A percentile compares a stretch with the other conserved stretches of the same genome.
These are phyloP conservation scores for Lipophrys pholis DNA, from an alignment of 2,113 vertebrate species.

Conservation along the genomic window DNA sequence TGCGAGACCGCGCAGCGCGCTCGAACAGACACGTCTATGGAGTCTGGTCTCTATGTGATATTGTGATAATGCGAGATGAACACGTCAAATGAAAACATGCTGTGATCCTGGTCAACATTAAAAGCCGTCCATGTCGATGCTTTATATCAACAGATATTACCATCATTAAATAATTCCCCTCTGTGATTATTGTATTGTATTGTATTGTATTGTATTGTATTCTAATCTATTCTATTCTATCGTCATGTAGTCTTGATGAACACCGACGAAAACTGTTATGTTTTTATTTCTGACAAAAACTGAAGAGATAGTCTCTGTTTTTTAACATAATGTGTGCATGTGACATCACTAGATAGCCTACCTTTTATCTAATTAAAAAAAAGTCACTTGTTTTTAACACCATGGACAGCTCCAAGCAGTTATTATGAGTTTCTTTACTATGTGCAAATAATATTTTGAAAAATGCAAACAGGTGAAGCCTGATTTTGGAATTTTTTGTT, in stretches of 20 bases:
- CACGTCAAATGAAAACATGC: no score
- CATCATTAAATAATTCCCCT: background rate
- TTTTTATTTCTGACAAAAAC: background rate
- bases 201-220: background rate
- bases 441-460: no score
- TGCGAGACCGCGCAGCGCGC: conserved; percentile 58
- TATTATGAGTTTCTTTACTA: no score
- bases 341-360: background rate
- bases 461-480: no score
- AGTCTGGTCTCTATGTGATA: no score
- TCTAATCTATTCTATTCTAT: background rate
- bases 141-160: background rate
- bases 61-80: no score
- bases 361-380: no score
- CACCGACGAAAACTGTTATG: background rate
- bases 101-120: no score
- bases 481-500: no score
- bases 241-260: background rate
- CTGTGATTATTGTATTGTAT: background rate
- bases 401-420: no score
- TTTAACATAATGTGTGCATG: background rate
- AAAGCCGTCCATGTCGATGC: background rate
- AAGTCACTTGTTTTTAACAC: no score
- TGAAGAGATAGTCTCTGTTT: background rate
- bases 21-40: background rate